Conservation (phyloP, 2,113 vertebrate genomes). For the Opisthocomus hoazin region DNA sequence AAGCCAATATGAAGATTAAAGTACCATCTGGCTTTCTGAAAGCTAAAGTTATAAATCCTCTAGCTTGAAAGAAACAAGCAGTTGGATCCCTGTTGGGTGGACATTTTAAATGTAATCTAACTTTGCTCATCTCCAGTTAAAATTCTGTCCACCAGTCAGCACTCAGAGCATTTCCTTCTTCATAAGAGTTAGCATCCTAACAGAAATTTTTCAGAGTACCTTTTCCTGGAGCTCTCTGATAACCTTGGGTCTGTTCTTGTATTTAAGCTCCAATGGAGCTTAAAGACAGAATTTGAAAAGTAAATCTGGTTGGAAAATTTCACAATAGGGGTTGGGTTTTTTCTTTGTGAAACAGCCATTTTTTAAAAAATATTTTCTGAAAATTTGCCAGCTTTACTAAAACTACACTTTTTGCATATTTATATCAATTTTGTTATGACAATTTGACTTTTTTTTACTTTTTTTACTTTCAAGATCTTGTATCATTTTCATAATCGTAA, state of each 20-base stretch:
- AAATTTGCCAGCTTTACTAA: background rate
- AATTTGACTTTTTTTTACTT: background rate
- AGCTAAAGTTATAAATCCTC: conserved; percentile 1
- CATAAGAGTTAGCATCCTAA: background rate
- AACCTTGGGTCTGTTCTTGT: background rate
- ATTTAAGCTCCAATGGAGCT: background rate
- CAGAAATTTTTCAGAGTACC: background rate
- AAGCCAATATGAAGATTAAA: conserved; percentile 6
- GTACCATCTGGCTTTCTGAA: conserved; percentile 29
- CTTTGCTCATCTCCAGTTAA: conserved; percentile 29
- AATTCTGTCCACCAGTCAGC: conserved; percentile 27
- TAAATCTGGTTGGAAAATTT: background rate
- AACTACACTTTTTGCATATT: background rate
- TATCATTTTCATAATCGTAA: background rate
- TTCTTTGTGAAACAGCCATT: background rate
- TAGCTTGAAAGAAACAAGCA: conserved; percentile 1
- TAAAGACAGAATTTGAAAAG: background rate
- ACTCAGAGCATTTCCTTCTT: background rate
- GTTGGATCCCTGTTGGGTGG: background rate
- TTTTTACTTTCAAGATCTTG: background rate
- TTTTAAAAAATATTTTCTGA: background rate
- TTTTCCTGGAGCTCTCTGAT: background rate
- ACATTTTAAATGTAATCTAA: conserved; percentile 31
- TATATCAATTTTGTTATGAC: background rate
- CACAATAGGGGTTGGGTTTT: background rate